A percentile compares a stretch with the other conserved stretches of the same genome.
Evolutionary conservation across 92 coral and sea anemone genomes (phyloP).

Genomic region (Porites lobata): DNA sequence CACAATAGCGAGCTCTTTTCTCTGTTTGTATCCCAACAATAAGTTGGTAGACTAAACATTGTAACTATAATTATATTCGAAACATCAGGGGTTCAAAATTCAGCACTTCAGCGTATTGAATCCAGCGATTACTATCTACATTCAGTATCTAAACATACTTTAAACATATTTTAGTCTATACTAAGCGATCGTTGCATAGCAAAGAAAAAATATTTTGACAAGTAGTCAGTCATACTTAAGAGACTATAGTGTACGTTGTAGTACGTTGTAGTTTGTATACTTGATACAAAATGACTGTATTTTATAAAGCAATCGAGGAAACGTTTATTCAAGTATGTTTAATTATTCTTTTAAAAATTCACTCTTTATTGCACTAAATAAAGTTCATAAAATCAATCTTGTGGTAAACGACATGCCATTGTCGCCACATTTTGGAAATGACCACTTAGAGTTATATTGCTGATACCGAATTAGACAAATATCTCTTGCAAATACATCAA

Average conservation of each 20-base stretch:
- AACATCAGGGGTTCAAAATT: not conserved
- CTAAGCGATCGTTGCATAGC: not conserved
- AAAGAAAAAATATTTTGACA: not conserved
- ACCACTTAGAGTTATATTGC: not conserved
- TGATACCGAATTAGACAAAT: not conserved
- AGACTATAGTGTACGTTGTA: not conserved
- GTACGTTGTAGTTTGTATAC: no score
- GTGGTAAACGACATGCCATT: no score
- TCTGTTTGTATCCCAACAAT: not conserved
- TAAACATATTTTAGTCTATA: no score
- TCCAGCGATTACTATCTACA: not conserved
- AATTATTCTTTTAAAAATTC: not conserved
- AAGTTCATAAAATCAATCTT: not conserved
- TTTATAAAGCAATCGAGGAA: slow-evolving; percentile 1
- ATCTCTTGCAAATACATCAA: not conserved
- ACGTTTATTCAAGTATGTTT: not conserved
- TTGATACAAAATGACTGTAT: not conserved
- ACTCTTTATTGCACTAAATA: not conserved
- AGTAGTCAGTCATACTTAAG: not conserved
- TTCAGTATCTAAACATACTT: not conserved
- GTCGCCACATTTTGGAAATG: not conserved
- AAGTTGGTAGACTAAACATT: not conserved
- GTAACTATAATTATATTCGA: not conserved
- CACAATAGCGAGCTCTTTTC: not conserved
- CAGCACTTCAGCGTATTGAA: not conserved